Evolutionary conservation across 1,140 invertebrate genomes (phyloP).

Genomic region (Alviniconcha marisindica): DNA sequence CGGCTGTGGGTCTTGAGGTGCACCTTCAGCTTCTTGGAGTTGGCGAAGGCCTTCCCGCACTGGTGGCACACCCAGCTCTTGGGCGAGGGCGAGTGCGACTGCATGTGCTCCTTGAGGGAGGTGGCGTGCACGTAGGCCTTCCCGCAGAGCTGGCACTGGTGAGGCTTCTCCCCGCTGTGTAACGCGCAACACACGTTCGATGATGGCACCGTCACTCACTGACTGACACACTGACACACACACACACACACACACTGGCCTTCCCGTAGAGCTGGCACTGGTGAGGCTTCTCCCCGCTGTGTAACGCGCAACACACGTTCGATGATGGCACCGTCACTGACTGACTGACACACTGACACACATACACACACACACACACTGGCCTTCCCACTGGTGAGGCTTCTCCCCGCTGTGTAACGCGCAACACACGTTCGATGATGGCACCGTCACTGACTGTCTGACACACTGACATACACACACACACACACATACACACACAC

Average conservation of each 20-base stretch:
- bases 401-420: slow-evolving; percentile 2
- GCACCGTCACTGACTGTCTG: too few relatives aligned
- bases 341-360: too few relatives aligned
- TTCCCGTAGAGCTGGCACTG: background rate
- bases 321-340: too few relatives aligned
- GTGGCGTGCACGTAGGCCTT: slow-evolving; percentile 25
- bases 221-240: too few relatives aligned
- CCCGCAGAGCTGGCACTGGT: background rate
- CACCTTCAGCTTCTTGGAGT: slow-evolving; percentile 21
- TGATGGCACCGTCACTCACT: too few relatives aligned
- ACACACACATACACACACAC: too few relatives aligned
- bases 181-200: too few relatives aligned
- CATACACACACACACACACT: too few relatives aligned
- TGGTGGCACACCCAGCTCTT: slow-evolving; percentile 16
- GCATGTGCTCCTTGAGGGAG: slow-evolving; percentile 23
- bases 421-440: too few relatives aligned
- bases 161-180: slow-evolving; percentile 3
- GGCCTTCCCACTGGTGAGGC: slow-evolving; percentile 6
- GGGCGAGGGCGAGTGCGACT: background rate
- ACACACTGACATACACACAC: too few relatives aligned
- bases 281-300: slow-evolving; percentile 8
- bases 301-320: too few relatives aligned
- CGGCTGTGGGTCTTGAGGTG: background rate
- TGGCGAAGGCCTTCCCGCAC: slow-evolving; percentile 1
- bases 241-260: background rate